Evolutionary conservation across 2,113 vertebrate genomes (phyloP), one percentile per base, ranked within the genome.

Genomic region (Peromyscus californicus): DNA sequence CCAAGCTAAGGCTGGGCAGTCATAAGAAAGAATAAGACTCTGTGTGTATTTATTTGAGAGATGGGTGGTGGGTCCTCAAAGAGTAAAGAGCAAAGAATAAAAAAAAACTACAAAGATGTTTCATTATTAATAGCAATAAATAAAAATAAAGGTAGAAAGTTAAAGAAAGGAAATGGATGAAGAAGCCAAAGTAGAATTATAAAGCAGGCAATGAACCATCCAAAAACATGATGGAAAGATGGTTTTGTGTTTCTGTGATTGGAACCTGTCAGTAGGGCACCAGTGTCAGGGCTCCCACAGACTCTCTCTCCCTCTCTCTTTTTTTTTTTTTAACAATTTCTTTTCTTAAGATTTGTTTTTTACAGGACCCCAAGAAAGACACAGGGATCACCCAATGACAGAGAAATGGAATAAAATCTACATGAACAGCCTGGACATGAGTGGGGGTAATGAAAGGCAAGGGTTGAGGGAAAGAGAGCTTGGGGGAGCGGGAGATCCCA

Each of bases 141-240:
- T 76, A 85, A 91, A 93, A 95, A 75, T 74, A 85, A 96, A 87
- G 42, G 24, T 83, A 95, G 51, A 88, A 96, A 85, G n/a, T 65
- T 95, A 45, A 86, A 94, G 45, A 80, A 74, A 91, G 39, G 24
- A 51, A 90, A 76, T 10, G 36, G 36, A 94, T 94, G 26, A 87
- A 84, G 61, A 96, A 97, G 6, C 17, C 84, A 90, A 96, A 96
- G 33, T 24, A 86, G 5, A 94, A 92, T 51, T 88, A 80, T 57
- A 92, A 96, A 86, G 39, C 1, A 45, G 51, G 51, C 63, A 88
- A 39, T 21, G 36, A 79, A 70, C 29, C 42, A 88, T 67, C 29
- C 85, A 95, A 78, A 95, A 96, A 92, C 24, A 92, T 22, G 12
- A 11, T 7, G 51, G 45, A 4, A 95, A 29, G 1, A 67, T 48